These are phyloP conservation scores for Drosophila affinis DNA, from an alignment of 2,888 invertebrate genomes.

Conservation along the genomic window DNA sequence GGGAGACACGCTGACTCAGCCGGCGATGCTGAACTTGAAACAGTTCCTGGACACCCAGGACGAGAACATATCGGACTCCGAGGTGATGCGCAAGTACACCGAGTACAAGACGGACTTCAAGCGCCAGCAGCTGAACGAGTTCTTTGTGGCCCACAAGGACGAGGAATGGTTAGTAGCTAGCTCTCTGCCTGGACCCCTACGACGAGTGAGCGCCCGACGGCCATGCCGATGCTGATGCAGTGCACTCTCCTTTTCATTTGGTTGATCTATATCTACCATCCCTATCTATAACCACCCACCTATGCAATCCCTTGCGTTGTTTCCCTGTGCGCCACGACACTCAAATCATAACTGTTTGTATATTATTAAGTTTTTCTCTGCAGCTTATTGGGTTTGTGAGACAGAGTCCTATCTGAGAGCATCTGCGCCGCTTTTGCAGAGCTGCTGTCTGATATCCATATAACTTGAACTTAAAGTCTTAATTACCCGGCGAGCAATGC, in stretches of 20 bases:
- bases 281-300: not conserved
- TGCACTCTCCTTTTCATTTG: conserved; percentile 14
- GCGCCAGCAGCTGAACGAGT: conserved; percentile 97
- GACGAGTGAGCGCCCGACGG: not conserved
- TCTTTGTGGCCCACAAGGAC: conserved; percentile 99
- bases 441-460: conserved; percentile 44
- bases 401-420: conserved; percentile 52
- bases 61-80: conserved; percentile 98
- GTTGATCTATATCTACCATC: conserved; percentile 19
- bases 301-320: conserved; percentile 26
- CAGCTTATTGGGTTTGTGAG: conserved; percentile 78
- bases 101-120: conserved; percentile 99
- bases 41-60: conserved; percentile 98
- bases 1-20: conserved; percentile 88
- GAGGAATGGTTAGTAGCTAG: conserved; percentile 96
- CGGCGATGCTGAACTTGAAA: conserved; percentile 98
- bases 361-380: conserved; percentile 82
- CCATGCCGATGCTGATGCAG: conserved; percentile 9
- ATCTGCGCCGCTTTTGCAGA: conserved; percentile 34
- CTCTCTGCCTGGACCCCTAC: not conserved
- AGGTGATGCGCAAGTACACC: conserved; percentile 97
- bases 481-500: conserved; percentile 84
- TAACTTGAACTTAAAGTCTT: conserved; percentile 63
- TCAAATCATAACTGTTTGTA: conserved; percentile 65
- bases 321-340: conserved; percentile 23